These are phyloP conservation scores for Parapsyche elsis DNA, from an alignment of 1,140 invertebrate genomes.

Conservation along the genomic window DNA sequence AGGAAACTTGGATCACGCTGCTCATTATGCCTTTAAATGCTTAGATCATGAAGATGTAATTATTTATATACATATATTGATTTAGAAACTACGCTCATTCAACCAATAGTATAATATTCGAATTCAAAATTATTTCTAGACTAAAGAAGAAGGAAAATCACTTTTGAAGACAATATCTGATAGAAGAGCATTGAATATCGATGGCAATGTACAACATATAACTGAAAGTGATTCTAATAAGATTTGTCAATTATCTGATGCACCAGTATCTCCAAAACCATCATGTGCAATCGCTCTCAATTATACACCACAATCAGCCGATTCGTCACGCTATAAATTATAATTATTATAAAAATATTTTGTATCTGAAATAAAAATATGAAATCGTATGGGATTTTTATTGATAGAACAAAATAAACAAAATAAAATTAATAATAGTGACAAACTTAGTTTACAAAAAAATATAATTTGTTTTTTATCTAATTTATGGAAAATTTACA, in stretches of 20 bases:
- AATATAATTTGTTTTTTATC: too few relatives aligned
- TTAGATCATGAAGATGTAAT: slow-evolving; percentile 82
- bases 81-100: neutral
- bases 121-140: slow-evolving; percentile 68
- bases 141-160: slow-evolving; percentile 91
- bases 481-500: too few relatives aligned
- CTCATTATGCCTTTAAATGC: slow-evolving; percentile 93
- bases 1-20: slow-evolving; percentile 85
- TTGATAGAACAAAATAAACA: too few relatives aligned
- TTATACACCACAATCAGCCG: slow-evolving; percentile 44
- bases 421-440: too few relatives aligned
- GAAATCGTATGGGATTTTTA: too few relatives aligned
- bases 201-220: slow-evolving; percentile 47
- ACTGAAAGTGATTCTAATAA: slow-evolving; percentile 58
- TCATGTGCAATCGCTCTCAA: slow-evolving; percentile 48
- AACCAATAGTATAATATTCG: slow-evolving; percentile 6
- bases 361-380: too few relatives aligned
- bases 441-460: too few relatives aligned
- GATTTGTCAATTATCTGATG: slow-evolving; percentile 60
- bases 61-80: neutral
- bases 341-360: slow-evolving; percentile 19
- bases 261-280: slow-evolving; percentile 46
- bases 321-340: slow-evolving; percentile 48
- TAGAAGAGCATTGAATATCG: slow-evolving; percentile 59
- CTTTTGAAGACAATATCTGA: slow-evolving; percentile 82